Base-by-base conservation (phyloP, 1,140 invertebrate species). In the Augochlora pura region DNA sequence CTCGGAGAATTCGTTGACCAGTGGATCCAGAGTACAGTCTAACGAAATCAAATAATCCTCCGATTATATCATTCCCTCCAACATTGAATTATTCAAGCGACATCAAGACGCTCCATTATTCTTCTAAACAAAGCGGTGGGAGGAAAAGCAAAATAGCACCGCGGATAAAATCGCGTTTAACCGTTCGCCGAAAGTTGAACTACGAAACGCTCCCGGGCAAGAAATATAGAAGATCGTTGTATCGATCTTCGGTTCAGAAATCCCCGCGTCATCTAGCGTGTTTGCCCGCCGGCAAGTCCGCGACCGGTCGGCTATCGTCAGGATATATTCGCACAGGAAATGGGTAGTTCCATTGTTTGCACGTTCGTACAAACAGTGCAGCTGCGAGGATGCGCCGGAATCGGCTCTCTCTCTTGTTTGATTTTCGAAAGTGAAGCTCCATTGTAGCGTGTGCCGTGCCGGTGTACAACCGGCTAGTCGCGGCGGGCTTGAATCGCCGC, bases 401-500 rank as follows among this genome's bases (percentile, higher is more conserved):
- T 77, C 76, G 73, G 65, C 54, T 57, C 77, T 77, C 74, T 70
- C 75, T 75, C 70, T 46, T 91, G 87, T 91, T 91, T 89, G 90
- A 91, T 90, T 91, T 91, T 89, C 88, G 89, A 91, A 91, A 91
- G 89, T 90, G 87, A 90, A 90, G 88, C 90, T 85, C 76, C 78
- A 85, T 85, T 84, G 83, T 82, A 85, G 67, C 81, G 68, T 79
- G 80, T 71, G 71, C 23, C 83, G 8, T 72, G 62, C 57, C 68
- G 77, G 60, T 42, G 73, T 63, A 75, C 46, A n/a, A 80, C n/a
- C 39, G 59, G 63, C 62, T 18, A 18, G 70, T 54, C 52, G 49
- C 52, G 49, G 63, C 42, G 27, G 52, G 27, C 60, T 80, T 66
- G 52, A 25, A 59, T 80, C 77, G 62, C 25, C 42, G 42, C 42